Evolutionary conservation across 2,797 vertebrate species (phyloP).

Genomic region (Astyanax mexicanus): DNA sequence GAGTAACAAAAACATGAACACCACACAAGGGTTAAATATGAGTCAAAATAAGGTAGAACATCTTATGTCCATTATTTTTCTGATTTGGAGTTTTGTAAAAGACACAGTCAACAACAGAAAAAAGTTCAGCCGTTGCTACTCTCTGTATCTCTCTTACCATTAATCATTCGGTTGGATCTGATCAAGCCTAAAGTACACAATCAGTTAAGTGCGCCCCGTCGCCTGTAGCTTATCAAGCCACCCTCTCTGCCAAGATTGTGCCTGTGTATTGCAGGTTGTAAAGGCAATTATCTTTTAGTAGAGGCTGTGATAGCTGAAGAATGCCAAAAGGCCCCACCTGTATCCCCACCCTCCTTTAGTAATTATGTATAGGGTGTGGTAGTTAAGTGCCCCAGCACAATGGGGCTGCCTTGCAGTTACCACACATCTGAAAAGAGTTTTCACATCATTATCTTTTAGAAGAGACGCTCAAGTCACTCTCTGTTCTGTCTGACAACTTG

Average conservation of each 20-base stretch:
- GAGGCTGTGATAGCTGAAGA: constrained; percentile 55
- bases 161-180: constrained; percentile 6
- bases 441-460: constrained; percentile 46
- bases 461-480: constrained; percentile 33
- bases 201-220: constrained; percentile 21
- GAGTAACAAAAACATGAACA: too few relatives aligned
- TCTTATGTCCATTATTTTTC: too few relatives aligned
- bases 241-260: constrained; percentile 34
- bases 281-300: constrained; percentile 55
- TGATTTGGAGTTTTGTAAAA: neutral
- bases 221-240: constrained; percentile 42
- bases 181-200: constrained; percentile 30
- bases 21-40: too few relatives aligned
- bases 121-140: neutral
- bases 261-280: constrained; percentile 53
- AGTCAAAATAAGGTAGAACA: too few relatives aligned
- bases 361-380: constrained; percentile 60
- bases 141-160: neutral
- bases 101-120: neutral
- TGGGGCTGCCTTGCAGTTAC: constrained; percentile 38
- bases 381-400: constrained; percentile 42
- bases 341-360: constrained; percentile 47
- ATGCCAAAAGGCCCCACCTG: constrained; percentile 56
- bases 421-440: constrained; percentile 38
- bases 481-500: constrained; percentile 14